Conservation (phyloP, 2,797 vertebrate species). For the Silurus aristotelis region DNA sequence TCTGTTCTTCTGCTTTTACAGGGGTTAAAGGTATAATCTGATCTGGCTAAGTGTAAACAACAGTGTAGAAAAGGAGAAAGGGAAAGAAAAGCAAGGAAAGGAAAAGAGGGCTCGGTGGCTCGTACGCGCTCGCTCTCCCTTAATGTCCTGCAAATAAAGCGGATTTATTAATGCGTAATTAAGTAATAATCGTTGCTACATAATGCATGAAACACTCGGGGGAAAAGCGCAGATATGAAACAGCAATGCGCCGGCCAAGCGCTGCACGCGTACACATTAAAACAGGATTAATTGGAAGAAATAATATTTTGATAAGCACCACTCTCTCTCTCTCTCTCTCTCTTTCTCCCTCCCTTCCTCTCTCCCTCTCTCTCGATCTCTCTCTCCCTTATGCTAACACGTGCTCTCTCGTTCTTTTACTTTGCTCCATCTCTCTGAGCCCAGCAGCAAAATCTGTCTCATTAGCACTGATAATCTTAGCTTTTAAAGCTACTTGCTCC, state of each 20-base stretch:
- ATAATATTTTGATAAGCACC: conserved; percentile 82
- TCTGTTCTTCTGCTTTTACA: conserved; percentile 24
- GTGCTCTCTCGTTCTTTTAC: conserved; percentile 52
- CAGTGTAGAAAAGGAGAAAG: conserved; percentile 16
- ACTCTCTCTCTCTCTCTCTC: conserved; percentile 52
- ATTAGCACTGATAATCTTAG: conserved; percentile 52
- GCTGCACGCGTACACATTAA: conserved; percentile 77
- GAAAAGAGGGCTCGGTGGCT: conserved; percentile 60
- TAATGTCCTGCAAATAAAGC: conserved; percentile 86
- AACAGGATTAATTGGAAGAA: conserved; percentile 81
- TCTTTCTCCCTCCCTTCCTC: conserved; percentile 56
- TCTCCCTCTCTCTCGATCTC: conserved; percentile 45
- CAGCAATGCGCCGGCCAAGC: conserved; percentile 66
- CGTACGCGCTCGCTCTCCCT: conserved; percentile 73
- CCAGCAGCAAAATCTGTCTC: conserved; percentile 64
- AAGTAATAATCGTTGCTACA: conserved; percentile 86
- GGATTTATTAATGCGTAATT: conserved; percentile 87
- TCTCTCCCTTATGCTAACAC: conserved; percentile 38
- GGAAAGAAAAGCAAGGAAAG: conserved; percentile 40
- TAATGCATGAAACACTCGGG: conserved; percentile 82
- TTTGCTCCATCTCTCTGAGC: conserved; percentile 63
- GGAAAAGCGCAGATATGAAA: conserved; percentile 68
- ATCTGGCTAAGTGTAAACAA: conserved; percentile 66
- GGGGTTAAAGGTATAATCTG: conserved; percentile 64
- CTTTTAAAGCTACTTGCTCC: conserved; percentile 50